These are phyloP conservation scores for Cherax quadricarinatus DNA, from an alignment of 1,140 invertebrate species.

Conservation along the genomic window DNA sequence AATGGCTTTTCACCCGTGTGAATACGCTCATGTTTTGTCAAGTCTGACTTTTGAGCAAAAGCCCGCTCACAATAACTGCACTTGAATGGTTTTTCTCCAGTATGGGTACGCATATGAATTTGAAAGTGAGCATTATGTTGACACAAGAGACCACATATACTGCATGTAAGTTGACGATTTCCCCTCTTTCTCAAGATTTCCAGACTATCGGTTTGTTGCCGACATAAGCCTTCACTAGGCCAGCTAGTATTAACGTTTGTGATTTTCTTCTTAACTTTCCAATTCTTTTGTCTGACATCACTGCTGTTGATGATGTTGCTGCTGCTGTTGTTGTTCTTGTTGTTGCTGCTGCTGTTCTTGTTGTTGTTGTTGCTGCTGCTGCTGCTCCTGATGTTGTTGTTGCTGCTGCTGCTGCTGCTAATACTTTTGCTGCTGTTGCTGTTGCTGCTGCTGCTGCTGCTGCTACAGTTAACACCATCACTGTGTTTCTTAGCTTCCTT, in stretches of 20 bases:
- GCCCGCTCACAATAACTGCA: slow-evolving; percentile 28
- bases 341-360: neutral
- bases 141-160: slow-evolving; percentile 1
- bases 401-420: neutral
- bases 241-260: neutral
- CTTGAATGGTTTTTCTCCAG: slow-evolving; percentile 38
- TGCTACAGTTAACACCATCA: neutral
- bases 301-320: neutral
- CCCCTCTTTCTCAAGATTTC: neutral
- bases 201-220: neutral
- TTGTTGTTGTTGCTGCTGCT: neutral
- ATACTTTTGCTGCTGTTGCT: neutral
- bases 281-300: neutral
- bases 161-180: slow-evolving; percentile 1
- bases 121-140: slow-evolving; percentile 20
- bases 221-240: neutral
- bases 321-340: neutral
- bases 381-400: neutral
- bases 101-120: slow-evolving; percentile 47
- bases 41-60: slow-evolving; percentile 36
- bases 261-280: neutral
- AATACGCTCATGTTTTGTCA: slow-evolving; percentile 37
- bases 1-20: slow-evolving; percentile 55
- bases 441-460: neutral
- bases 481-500: neutral